phyloP scores from a whole-genome alignment of 2,113 vertebrate genomes.

The Parotia lawesii region DNA sequence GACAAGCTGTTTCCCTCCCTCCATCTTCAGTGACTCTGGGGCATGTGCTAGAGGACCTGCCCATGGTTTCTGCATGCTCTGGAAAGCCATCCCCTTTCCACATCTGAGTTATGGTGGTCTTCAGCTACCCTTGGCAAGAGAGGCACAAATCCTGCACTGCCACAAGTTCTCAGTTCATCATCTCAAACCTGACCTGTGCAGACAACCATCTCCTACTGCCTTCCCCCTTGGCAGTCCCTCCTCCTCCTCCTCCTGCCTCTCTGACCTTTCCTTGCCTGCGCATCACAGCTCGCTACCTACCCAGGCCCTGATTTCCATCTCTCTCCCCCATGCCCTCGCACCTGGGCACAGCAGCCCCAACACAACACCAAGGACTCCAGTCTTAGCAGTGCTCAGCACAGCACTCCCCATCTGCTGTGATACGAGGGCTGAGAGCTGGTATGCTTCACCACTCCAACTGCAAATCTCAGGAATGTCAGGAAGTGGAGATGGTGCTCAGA shows the following conservation, averaged over 20 bases:
- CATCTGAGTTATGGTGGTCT: background rate
- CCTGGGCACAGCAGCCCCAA: background rate
- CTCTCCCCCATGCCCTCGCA: background rate
- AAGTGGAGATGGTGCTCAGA: background rate
- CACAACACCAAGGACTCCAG: background rate
- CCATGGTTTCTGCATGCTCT: background rate
- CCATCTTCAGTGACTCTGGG: fast-evolving
- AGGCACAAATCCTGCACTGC: background rate
- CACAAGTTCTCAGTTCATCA: background rate
- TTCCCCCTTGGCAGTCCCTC: background rate
- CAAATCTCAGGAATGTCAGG: background rate
- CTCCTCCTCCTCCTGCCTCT: background rate
- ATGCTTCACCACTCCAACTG: background rate
- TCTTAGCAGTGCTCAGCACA: fast-evolving
- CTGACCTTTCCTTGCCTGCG: background rate
- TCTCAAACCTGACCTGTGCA: background rate
- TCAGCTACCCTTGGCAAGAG: background rate
- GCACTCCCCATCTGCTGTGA: background rate
- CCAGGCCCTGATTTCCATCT: background rate
- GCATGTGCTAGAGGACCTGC: background rate
- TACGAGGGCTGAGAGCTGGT: fast-evolving
- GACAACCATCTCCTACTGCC: background rate
- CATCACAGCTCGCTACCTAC: background rate
- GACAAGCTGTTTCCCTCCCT: background rate
- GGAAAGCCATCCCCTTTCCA: background rate